Base-by-base conservation (phyloP, 1,140 invertebrate genomes). In the Asobara japonica region DNA sequence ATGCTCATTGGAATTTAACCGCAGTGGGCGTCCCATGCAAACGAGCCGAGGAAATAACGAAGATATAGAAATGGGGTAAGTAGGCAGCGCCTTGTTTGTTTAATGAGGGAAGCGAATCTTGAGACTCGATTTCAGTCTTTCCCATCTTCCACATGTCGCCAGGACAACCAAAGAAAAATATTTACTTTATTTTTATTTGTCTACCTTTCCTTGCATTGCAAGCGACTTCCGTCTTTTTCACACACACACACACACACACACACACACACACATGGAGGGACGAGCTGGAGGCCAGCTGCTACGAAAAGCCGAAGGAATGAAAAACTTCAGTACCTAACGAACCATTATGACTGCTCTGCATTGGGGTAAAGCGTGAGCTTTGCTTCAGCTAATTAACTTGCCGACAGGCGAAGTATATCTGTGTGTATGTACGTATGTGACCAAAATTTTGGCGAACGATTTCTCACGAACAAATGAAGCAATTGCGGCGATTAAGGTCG, bases 71-170 rank as follows among this genome's bases (percentile, higher is more conserved):
- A 73, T 11, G 56, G 65, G 66, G 27, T 51, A 64, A 30, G 65
- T 62, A 69, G 84, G 84, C 83, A 84, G 83, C 48, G 84, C 82
- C 83, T 86, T 78, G 82, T 84, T 84, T 82, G 80, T 85, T 85
- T 85, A 85, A 86, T 81, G 84, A 86, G 85, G 81, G 79, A 82
- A 83, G 78, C 85, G 82, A 86, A 86, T 84, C 82, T 76, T 77
- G 74, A 83, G 79, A 77, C 51, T 56, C 51, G 22, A 82, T 81
- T 82, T 77, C 67, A 76, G 75, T 74, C 66, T 77, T 79, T 45
- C 67, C 30, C 56, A 41, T 74, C 41, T 76, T 82, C 77, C 82
- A 80, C 81, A 81, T 83, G 80, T 77, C 74, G 73, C 65, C 33
- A 56, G 65, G 25, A 45, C 60, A 71, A 16, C 18, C 22, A 20